phyloP scores from a whole-genome alignment of 2,888 invertebrate genomes.

The Nematopogon swammerdamellus region DNA sequence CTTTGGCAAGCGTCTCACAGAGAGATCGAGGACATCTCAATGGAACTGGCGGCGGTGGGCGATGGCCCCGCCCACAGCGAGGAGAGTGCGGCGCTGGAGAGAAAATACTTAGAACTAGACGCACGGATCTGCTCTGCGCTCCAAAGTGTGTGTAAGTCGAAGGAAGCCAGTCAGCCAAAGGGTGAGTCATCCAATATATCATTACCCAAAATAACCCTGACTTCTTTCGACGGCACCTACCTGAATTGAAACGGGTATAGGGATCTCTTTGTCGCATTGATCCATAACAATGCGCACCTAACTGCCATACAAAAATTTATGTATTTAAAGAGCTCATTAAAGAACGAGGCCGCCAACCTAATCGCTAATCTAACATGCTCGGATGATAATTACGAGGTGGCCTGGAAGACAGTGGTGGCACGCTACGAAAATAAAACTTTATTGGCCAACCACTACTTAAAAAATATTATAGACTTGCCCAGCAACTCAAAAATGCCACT shows the following conservation, averaged over 20 bases:
- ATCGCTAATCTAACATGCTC: background rate
- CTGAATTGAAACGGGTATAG: background rate
- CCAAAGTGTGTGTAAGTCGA: background rate
- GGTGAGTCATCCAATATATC: background rate
- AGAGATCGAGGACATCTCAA: too few species aligned
- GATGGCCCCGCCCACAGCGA: background rate
- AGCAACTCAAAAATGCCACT: background rate
- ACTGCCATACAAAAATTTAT: background rate
- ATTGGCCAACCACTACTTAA: background rate
- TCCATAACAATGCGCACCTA: background rate
- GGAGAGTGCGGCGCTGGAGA: background rate
- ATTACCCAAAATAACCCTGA: background rate
- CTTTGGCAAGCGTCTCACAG: too few species aligned
- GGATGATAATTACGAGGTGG: background rate
- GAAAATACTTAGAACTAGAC: background rate
- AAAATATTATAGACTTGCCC: background rate
- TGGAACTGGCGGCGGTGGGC: background rate
- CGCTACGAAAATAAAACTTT: background rate
- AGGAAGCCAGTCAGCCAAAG: background rate
- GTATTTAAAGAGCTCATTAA: background rate
- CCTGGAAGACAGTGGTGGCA: background rate
- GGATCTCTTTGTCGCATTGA: background rate
- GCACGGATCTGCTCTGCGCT: background rate
- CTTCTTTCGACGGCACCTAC: background rate
- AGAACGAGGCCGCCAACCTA: background rate